These are phyloP conservation scores for Paragorgia papillata DNA, from an alignment of 92 coral and sea anemone genomes.

Conservation along the genomic window DNA sequence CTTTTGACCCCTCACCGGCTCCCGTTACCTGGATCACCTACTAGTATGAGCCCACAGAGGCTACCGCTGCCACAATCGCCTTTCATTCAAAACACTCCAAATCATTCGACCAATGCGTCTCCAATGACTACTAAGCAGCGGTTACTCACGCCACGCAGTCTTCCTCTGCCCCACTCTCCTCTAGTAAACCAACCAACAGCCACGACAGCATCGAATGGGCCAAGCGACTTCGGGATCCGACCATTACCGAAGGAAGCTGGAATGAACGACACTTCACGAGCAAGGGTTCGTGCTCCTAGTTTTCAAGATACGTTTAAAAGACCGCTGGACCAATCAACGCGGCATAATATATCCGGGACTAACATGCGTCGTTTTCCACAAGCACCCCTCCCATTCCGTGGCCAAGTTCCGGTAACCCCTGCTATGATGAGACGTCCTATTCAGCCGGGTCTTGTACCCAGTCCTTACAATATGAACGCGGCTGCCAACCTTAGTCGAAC, in stretches of 20 bases:
- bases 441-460: constrained; percentile 31
- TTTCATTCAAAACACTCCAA: constrained; percentile 9
- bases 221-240: constrained; percentile 34
- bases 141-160: constrained; percentile 32
- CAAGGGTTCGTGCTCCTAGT: background rate
- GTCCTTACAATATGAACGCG: constrained; percentile 36
- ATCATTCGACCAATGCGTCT: background rate
- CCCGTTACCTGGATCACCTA: constrained; percentile 30
- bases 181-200: background rate
- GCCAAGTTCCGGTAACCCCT: constrained; percentile 14
- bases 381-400: constrained; percentile 32
- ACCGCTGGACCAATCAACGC: constrained; percentile 16
- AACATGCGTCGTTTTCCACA: constrained; percentile 42
- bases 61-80: constrained; percentile 33
- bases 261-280: constrained; percentile 6
- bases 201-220: background rate
- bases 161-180: constrained; percentile 42
- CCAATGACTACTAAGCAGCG: background rate
- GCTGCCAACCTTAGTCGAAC: constrained; percentile 16
- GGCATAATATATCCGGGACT: background rate
- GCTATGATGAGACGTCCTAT: constrained; percentile 25
- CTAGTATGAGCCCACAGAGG: constrained; percentile 34
- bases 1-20: constrained; percentile 38
- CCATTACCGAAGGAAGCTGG: constrained; percentile 12
- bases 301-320: constrained; percentile 9